These are phyloP conservation scores for Hololepta plana DNA, from an alignment of 2,888 invertebrate genomes.

Conservation along the genomic window DNA sequence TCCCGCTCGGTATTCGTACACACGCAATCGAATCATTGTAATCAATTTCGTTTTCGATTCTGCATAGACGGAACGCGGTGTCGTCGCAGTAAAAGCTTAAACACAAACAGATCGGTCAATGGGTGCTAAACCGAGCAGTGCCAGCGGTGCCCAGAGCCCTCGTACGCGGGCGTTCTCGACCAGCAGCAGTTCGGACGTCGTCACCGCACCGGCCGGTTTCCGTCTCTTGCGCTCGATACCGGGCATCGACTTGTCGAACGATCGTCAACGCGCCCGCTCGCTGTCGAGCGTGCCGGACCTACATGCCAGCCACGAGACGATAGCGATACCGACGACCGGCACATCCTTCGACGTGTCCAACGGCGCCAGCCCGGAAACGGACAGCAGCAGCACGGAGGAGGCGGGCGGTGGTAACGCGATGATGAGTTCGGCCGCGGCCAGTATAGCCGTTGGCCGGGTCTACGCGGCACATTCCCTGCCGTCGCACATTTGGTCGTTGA, in stretches of 20 bases:
- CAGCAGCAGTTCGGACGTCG: slow-evolving; percentile 47
- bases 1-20: background rate
- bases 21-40: background rate
- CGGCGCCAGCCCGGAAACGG: slow-evolving; percentile 47
- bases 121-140: slow-evolving; percentile 73
- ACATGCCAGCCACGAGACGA: slow-evolving; percentile 33
- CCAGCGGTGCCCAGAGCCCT: slow-evolving; percentile 52
- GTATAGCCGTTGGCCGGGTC: slow-evolving; percentile 53
- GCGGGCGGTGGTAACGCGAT: slow-evolving; percentile 29
- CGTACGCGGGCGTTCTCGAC: slow-evolving; percentile 56
- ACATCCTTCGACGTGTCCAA: slow-evolving; percentile 44
- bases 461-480: slow-evolving; percentile 80
- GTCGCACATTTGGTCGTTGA: slow-evolving; percentile 82
- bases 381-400: slow-evolving; percentile 51
- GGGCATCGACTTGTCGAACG: slow-evolving; percentile 47
- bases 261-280: slow-evolving; percentile 67
- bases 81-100: slow-evolving; percentile 7
- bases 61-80: too few relatives aligned
- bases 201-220: slow-evolving; percentile 41
- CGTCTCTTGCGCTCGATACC: slow-evolving; percentile 52
- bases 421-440: slow-evolving; percentile 24
- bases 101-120: slow-evolving; percentile 30
- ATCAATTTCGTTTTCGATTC: too few relatives aligned
- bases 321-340: slow-evolving; percentile 40
- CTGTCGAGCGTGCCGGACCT: slow-evolving; percentile 70